Base-by-base conservation (phyloP, 2,797 vertebrate species). In the Kryptopterus vitreolus region DNA sequence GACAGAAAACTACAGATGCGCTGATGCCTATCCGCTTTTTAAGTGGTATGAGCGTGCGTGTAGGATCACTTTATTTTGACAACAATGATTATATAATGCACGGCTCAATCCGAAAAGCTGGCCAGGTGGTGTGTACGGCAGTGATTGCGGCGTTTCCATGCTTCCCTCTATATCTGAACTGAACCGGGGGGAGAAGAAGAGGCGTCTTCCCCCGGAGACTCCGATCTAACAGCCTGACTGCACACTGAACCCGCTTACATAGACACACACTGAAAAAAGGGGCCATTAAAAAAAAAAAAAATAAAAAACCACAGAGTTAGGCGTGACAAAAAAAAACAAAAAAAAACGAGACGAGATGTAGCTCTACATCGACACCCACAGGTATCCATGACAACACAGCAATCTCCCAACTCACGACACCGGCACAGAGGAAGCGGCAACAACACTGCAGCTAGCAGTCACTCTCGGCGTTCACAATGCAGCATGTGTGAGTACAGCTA, bases 341-440 rank as follows among this genome's bases (percentile, higher is more conserved):
- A n/a, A n/a, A n/a, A 80, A 43, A 11, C 31, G 20, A 52, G 50
- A n/a, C 38, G 15, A 43, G 38, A 79, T 74, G 70, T 62, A 81
- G 53, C 68, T 74, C 61, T 68, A 76, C 43, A 61, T 57, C 24
- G 50, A 82, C 65, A 68, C 69, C 75, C 24, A 46, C 80, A 74
- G 63, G 78, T 86, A 71, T 66, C 79, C 81, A 81, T 81, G 85
- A 83, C 85, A 74, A 87, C 77, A 79, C 43, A 81, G 69, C 61
- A 76, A 55, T 63, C 68, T 65, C 26, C 24, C 59, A 33, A 78
- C 59, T 77, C 76, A 65, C 52, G 38, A 82, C 76, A 66, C 68
- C 22, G 43, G 52, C 48, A 50, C 48, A 72, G 46, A 72, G 38
- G 61, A 69, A 81, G 48, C 74, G 72, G 31, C 48, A 53, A 57